phyloP scores from a whole-genome alignment of 2,888 invertebrate genomes.

The Melinaea menophilus region DNA sequence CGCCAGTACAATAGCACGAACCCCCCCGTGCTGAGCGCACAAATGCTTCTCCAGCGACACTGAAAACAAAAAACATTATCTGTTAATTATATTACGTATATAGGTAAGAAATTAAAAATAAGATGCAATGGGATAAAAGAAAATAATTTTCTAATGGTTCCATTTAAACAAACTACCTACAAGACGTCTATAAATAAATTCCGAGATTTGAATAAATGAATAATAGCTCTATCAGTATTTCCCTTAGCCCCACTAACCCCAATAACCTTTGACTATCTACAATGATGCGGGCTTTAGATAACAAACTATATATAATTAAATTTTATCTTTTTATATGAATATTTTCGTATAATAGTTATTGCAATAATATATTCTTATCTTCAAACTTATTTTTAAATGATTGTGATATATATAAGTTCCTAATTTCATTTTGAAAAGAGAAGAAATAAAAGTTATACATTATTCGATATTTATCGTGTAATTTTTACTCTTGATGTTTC shows the following conservation, averaged over 20 bases:
- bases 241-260: constrained; percentile 27
- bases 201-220: constrained; percentile 31
- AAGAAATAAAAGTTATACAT: too few species aligned
- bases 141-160: not conserved
- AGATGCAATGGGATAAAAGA: not conserved
- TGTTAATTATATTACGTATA: not conserved
- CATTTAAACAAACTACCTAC: not conserved
- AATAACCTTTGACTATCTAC: constrained; percentile 28
- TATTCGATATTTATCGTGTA: too few species aligned
- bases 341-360: too few species aligned
- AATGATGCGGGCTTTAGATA: constrained; percentile 29
- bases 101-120: not conserved
- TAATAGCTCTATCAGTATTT: constrained; percentile 31
- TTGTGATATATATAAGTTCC: too few species aligned
- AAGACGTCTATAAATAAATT: constrained; percentile 15
- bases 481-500: too few species aligned
- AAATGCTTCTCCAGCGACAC: constrained; percentile 84
- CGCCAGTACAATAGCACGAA: constrained; percentile 85
- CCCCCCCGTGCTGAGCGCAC: constrained; percentile 82
- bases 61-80: constrained; percentile 68
- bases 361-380: too few species aligned
- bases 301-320: constrained; percentile 6
- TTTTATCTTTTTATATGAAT: too few species aligned
- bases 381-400: too few species aligned
- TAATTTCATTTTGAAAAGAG: too few species aligned